Evolutionary conservation across 2,113 vertebrate genomes (phyloP).

Genomic region (Limnothrissa miodon): DNA sequence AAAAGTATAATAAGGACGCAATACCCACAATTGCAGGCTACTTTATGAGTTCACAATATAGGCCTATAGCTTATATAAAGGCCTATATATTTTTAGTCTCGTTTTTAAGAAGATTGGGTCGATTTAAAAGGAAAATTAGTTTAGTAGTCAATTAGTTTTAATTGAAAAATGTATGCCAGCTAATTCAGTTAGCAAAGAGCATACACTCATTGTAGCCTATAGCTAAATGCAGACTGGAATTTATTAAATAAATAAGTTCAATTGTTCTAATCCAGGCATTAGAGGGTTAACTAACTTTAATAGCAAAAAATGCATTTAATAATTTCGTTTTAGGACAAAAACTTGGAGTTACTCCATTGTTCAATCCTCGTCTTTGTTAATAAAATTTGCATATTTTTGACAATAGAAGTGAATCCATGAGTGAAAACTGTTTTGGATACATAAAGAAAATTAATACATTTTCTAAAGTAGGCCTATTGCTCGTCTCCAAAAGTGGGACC

Average conservation of each 20-base stretch:
- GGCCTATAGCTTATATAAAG: not conserved
- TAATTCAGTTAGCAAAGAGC: not conserved
- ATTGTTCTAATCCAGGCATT: not conserved
- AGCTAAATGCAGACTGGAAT: not conserved
- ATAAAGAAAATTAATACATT: conserved; percentile 17
- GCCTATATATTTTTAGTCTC: too few species aligned
- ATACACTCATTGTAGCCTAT: too few species aligned
- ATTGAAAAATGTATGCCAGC: not conserved
- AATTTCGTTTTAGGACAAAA: conserved; percentile 33
- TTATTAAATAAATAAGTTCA: not conserved
- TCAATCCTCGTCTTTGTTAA: conserved; percentile 81
- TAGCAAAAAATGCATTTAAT: not conserved
- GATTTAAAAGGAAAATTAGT: too few species aligned
- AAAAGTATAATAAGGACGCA: too few species aligned
- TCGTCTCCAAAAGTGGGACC: not conserved
- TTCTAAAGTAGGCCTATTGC: not conserved
- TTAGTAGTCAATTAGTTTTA: too few species aligned
- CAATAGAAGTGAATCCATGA: conserved; percentile 68
- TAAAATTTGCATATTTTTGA: conserved; percentile 80
- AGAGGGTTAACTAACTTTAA: not conserved
- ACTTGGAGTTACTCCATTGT: conserved; percentile 87
- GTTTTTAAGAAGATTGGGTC: too few species aligned
- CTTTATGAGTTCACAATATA: not conserved
- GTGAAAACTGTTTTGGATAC: conserved; percentile 36
- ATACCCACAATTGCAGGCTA: not conserved